Evolutionary conservation across 1,140 invertebrate species (phyloP).

Genomic region (Lamellibrachia luymesi): DNA sequence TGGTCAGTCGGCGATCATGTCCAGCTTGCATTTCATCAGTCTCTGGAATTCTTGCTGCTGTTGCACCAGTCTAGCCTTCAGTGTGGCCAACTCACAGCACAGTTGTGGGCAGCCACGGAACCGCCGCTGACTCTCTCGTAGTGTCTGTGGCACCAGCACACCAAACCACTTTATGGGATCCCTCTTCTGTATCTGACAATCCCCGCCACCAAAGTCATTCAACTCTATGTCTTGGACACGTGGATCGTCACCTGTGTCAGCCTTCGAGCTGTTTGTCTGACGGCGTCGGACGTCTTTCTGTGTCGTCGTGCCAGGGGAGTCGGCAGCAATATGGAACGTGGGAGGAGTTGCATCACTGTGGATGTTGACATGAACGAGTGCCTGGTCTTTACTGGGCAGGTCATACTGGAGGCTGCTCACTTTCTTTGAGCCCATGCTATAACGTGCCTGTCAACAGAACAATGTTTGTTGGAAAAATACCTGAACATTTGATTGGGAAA

Average conservation of each 20-base stretch:
- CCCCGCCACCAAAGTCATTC: not conserved
- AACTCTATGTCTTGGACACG: not conserved
- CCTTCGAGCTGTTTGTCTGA: not conserved
- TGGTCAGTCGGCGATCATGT: not conserved
- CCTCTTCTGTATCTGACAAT: not conserved
- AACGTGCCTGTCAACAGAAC: conserved; percentile 30
- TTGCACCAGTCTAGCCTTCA: conserved; percentile 12
- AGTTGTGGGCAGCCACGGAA: conserved; percentile 34
- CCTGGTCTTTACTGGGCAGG: conserved; percentile 15
- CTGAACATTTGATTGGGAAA: not conserved
- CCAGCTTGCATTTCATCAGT: not conserved
- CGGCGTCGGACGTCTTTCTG: not conserved
- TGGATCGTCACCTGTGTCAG: not conserved
- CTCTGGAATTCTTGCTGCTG: not conserved
- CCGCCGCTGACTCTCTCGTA: conserved; percentile 38
- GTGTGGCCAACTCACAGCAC: conserved; percentile 14
- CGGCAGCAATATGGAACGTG: not conserved
- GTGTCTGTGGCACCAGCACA: conserved; percentile 42
- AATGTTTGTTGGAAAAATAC: not conserved
- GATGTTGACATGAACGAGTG: not conserved
- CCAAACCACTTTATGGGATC: conserved; percentile 49
- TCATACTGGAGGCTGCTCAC: conserved; percentile 33
- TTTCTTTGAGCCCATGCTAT: conserved; percentile 37
- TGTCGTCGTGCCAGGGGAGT: not conserved
- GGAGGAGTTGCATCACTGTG: not conserved